A percentile compares a stretch with the other conserved stretches of the same genome.
Conservation (phyloP, 2,888 invertebrate genomes). For the Heliothis peltigera region DNA sequence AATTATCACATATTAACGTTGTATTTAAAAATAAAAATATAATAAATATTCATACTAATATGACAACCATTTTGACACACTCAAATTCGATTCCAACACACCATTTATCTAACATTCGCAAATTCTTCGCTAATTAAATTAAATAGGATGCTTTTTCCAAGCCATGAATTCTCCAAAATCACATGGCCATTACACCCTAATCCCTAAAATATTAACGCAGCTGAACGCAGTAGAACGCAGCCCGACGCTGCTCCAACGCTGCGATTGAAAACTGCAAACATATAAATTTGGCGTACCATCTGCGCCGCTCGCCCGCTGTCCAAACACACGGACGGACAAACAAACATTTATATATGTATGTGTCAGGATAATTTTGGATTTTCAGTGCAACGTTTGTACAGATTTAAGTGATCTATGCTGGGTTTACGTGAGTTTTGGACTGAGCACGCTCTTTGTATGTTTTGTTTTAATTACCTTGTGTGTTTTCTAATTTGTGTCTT, state of each 20-base stretch:
- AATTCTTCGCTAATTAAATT: background rate
- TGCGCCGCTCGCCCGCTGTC: constrained; percentile 48
- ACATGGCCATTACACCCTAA: constrained; percentile 24
- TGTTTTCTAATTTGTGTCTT: background rate
- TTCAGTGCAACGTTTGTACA: constrained; percentile 47
- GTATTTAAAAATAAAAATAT: no score
- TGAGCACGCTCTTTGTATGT: background rate
- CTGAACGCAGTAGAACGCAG: constrained; percentile 36
- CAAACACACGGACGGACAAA: constrained; percentile 61
- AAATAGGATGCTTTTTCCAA: background rate
- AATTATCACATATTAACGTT: no score
- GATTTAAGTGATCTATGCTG: constrained; percentile 50
- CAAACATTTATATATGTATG: constrained; percentile 59
- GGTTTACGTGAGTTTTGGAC: background rate
- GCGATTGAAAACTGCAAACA: constrained; percentile 61
- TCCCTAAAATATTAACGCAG: constrained; percentile 15
- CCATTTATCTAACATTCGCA: background rate
- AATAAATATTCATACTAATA: no score
- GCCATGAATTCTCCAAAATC: background rate
- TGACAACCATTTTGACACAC: no score
- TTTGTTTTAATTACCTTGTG: background rate
- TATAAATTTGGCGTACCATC: constrained; percentile 57
- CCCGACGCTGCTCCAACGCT: constrained; percentile 8
- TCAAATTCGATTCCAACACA: background rate
- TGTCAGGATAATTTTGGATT: constrained; percentile 64